A percentile compares a stretch with the other conserved stretches of the same genome.
phyloP scores from a whole-genome alignment of 2,113 vertebrate genomes.

The Zapornia atra region DNA sequence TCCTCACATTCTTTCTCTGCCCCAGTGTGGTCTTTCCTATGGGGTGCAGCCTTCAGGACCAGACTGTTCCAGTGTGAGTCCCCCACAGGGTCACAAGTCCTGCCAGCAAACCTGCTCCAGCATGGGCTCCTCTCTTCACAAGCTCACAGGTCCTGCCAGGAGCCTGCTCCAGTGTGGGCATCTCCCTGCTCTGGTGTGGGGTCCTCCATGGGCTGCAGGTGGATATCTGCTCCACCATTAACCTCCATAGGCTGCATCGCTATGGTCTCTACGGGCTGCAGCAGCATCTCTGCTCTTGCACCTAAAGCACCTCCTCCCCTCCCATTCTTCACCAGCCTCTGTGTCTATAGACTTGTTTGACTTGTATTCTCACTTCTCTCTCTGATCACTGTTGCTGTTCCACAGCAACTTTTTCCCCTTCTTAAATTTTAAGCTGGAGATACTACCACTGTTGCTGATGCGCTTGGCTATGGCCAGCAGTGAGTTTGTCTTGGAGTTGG shows the following conservation, averaged over 20 bases:
- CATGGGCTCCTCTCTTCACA: neutral
- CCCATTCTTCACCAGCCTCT: neutral
- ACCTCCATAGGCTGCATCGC: neutral
- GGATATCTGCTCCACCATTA: neutral
- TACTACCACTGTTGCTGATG: accelerated
- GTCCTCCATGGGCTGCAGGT: neutral
- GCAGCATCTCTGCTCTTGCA: accelerated
- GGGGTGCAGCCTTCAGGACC: neutral
- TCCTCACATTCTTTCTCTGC: neutral
- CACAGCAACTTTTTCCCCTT: neutral
- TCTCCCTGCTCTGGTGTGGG: accelerated
- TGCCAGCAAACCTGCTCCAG: neutral
- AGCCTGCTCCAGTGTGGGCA: neutral
- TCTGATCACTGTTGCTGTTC: neutral
- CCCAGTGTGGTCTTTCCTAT: accelerated
- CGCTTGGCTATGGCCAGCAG: neutral
- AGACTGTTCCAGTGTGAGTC: neutral
- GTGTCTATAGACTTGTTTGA: neutral
- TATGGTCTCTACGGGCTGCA: neutral
- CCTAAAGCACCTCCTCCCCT: neutral
- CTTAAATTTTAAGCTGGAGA: neutral
- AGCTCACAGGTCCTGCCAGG: neutral
- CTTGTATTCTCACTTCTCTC: neutral
- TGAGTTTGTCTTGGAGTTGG: accelerated
- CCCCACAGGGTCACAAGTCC: too few species aligned